Evolutionary conservation across 2,797 vertebrate species (phyloP), one percentile per base, ranked within the genome.

Genomic region (Lacerta agilis): DNA sequence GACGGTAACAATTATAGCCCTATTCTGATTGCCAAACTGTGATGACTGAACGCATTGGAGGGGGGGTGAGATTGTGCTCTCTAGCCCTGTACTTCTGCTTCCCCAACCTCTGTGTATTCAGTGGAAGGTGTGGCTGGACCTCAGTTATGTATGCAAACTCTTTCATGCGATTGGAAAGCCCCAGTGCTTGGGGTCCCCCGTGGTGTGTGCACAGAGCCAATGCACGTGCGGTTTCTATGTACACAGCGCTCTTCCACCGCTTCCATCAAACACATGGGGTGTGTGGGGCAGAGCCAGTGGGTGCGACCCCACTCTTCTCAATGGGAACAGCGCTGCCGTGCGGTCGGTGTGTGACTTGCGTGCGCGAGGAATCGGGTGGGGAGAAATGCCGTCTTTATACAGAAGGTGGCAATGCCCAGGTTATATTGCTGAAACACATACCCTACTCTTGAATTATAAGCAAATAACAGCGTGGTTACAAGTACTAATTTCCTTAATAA

Each of bases 371-470:
- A 15, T 55, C 49, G 20, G 36, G 33, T 33, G 95, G 90, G 93
- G 66, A 92, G 95, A 94, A 83, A 92, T 96, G 87, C 93, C 95
- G 88, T 95, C 95, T 97, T 97, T 96, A 92, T 94, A 96, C 95
- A 96, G 93, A 96, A 95, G 96, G 95, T 95, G 93, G 94, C 92
- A 96, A 97, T 96, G 96, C 93, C 96, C 96, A 94, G 94, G 92
- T 96, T 96, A 96, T 96, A 96, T 78, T 94, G 94, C 93, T 92
- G 94, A 95, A 55, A 96, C 93, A 91, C 89, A 88, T 91, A 90
- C 95, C 94, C 95, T 95, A 96, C 83, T 94, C 92, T 79, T 93
- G 94, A 95, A 92, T 96, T 95, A 96, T 88, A 95, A 89, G 92
- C 94, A 33, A 33, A 92, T 94, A 96, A 95, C 64, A 87, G 96